Conservation (phyloP, 2,888 invertebrate species). For the Microplitis manilae region DNA sequence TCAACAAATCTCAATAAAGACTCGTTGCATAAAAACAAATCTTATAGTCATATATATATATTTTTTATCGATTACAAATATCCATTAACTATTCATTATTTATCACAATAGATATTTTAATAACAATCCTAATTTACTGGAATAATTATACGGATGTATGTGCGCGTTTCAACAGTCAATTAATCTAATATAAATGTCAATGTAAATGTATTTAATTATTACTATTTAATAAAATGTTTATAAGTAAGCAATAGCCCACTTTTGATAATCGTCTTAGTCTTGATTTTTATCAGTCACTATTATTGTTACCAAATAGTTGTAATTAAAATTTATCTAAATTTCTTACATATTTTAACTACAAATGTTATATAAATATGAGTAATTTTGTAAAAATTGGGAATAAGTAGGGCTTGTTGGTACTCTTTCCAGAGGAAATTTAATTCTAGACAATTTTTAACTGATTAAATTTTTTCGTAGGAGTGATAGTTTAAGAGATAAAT, state of each 20-base stretch:
- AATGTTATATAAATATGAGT: too few species aligned
- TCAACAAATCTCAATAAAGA: neutral
- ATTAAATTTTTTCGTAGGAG: too few species aligned
- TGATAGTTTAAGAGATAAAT: too few species aligned
- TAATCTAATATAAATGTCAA: neutral
- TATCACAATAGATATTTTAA: neutral
- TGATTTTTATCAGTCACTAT: neutral
- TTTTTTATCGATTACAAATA: neutral
- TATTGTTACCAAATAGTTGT: neutral
- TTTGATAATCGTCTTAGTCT: neutral
- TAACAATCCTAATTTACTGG: neutral
- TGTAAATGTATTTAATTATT: neutral
- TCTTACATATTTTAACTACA: neutral
- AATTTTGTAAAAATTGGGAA: too few species aligned
- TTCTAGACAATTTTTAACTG: too few species aligned
- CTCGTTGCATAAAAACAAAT: neutral
- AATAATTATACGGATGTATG: neutral
- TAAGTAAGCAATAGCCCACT: neutral
- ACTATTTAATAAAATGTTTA: neutral
- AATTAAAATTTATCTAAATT: neutral
- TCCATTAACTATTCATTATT: neutral
- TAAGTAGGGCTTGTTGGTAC: too few species aligned
- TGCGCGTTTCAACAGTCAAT: neutral
- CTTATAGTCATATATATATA: neutral
- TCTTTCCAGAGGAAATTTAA: too few species aligned